phyloP scores from a whole-genome alignment of 1,140 invertebrate species.

The Amyelois transitella region DNA sequence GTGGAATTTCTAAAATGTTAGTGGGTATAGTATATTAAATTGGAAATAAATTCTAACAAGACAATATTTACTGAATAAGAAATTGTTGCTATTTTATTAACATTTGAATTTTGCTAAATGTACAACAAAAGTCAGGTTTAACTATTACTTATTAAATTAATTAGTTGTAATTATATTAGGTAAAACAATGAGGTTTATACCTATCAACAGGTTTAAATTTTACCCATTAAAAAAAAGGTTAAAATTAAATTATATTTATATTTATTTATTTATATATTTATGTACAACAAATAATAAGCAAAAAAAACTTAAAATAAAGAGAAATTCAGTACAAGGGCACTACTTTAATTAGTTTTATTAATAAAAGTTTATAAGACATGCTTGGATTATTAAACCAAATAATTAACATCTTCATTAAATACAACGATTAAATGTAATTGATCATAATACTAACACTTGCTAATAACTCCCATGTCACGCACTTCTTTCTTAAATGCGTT shows the following conservation, averaged over 20 bases:
- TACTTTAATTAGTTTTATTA: too few species aligned
- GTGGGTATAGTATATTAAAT: slow-evolving; percentile 5
- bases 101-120: too few species aligned
- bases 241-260: too few species aligned
- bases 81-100: neutral
- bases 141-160: neutral
- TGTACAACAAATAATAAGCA: too few species aligned
- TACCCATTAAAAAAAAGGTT: too few species aligned
- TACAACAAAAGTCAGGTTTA: too few species aligned
- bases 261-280: too few species aligned
- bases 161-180: neutral
- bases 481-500: slow-evolving; percentile 7
- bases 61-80: neutral
- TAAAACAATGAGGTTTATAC: neutral
- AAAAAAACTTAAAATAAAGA: too few species aligned
- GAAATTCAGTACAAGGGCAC: too few species aligned
- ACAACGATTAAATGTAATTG: slow-evolving; percentile 1
- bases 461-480: slow-evolving; percentile 10
- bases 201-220: too few species aligned
- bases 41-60: slow-evolving; percentile 6
- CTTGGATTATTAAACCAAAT: too few species aligned
- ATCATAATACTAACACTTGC: slow-evolving; percentile 3
- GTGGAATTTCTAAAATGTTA: slow-evolving; percentile 6
- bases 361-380: too few species aligned
- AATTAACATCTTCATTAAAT: neutral